Evolutionary conservation across 2,888 invertebrate species (phyloP).

Genomic region (Heliconius cydno): DNA sequence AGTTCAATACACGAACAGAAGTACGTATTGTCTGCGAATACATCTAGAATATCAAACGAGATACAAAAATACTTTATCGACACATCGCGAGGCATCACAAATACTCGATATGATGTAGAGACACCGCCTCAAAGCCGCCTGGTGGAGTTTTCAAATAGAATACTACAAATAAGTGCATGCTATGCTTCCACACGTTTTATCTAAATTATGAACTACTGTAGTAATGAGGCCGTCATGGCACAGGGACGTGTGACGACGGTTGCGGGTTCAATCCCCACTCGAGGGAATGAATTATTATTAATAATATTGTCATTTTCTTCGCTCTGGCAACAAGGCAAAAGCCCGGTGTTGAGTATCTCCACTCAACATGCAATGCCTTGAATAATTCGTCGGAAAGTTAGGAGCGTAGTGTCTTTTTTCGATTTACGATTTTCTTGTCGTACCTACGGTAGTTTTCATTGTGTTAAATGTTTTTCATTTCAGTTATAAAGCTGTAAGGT

Average conservation of each 20-base stretch:
- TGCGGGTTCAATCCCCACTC: too few species aligned
- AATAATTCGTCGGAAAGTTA: too few species aligned
- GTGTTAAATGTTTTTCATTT: neutral
- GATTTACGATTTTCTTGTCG: too few species aligned
- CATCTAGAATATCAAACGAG: constrained; percentile 42
- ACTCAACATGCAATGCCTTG: too few species aligned
- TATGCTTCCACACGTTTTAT: neutral
- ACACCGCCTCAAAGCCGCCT: constrained; percentile 30
- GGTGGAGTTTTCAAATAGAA: constrained; percentile 30
- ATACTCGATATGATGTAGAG: constrained; percentile 26
- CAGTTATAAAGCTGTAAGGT: too few species aligned
- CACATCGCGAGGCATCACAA: constrained; percentile 34
- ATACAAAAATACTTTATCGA: constrained; percentile 36
- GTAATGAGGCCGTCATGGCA: neutral
- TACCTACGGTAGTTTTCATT: neutral
- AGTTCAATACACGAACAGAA: constrained; percentile 25
- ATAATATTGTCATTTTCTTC: too few species aligned
- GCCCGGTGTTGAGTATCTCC: too few species aligned
- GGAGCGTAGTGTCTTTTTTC: too few species aligned
- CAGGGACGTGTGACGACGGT: too few species aligned
- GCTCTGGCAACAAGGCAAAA: too few species aligned
- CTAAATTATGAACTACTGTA: neutral
- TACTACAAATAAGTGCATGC: neutral
- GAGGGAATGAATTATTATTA: too few species aligned
- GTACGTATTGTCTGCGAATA: constrained; percentile 33